Conservation (phyloP, 1,140 invertebrate species). For the Drosophila pachea region DNA sequence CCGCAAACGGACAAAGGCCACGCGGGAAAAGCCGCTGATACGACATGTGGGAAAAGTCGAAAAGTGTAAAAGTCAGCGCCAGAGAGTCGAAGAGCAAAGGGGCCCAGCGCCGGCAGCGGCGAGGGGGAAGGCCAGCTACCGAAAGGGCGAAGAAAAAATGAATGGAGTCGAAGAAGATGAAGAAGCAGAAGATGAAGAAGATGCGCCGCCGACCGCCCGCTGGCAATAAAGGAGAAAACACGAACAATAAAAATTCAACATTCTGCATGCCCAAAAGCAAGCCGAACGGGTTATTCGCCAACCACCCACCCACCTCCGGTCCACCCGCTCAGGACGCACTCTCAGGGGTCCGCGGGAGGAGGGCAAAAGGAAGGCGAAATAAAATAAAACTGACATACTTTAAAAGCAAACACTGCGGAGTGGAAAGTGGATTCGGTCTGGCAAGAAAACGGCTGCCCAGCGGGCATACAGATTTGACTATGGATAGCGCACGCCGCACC, state of each 20-base stretch:
- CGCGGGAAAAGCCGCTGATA: slow-evolving; percentile 69
- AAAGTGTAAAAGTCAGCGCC: slow-evolving; percentile 55
- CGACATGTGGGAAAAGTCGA: slow-evolving; percentile 75
- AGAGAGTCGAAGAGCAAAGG: slow-evolving; percentile 8
- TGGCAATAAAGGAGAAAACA: slow-evolving; percentile 68
- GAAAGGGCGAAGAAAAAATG: slow-evolving; percentile 11
- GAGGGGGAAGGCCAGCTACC: neutral
- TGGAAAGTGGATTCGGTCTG: slow-evolving; percentile 40
- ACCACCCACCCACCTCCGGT: neutral
- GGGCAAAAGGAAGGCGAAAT: too few species aligned
- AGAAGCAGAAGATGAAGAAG: slow-evolving; percentile 25
- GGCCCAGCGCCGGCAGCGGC: neutral
- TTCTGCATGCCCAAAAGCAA: slow-evolving; percentile 54
- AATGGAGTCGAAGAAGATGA: slow-evolving; percentile 37
- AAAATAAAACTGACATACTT: slow-evolving; percentile 63
- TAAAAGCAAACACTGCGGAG: slow-evolving; percentile 41
- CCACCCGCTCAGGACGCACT: neutral
- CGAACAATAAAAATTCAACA: slow-evolving; percentile 76
- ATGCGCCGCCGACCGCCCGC: slow-evolving; percentile 60
- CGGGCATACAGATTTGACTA: slow-evolving; percentile 22
- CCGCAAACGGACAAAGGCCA: slow-evolving; percentile 50
- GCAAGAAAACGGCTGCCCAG: slow-evolving; percentile 42
- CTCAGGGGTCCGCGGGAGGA: slow-evolving; percentile 3
- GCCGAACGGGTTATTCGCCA: slow-evolving; percentile 31
- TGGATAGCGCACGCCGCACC: neutral